Evolutionary conservation across 1,140 invertebrate species (phyloP).

Genomic region (Araneus ventricosus): DNA sequence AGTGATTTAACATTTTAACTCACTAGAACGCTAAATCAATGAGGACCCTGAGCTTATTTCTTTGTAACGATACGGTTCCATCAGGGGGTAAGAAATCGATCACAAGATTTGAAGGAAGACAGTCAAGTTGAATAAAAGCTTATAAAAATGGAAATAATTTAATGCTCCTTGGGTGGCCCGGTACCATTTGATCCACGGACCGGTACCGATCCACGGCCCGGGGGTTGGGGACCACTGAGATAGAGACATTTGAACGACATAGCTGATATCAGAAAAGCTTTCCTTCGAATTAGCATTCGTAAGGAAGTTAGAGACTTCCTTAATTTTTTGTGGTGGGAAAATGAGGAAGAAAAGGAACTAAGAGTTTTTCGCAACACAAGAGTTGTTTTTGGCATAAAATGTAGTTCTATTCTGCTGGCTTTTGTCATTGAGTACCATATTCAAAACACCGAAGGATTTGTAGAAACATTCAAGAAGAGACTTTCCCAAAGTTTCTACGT

Average conservation of each 20-base stretch:
- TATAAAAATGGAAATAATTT: too few species aligned
- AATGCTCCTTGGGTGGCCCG: too few species aligned
- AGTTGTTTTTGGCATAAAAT: slow-evolving; percentile 34
- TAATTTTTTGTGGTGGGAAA: background rate
- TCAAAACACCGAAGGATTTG: background rate
- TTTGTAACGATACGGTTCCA: too few species aligned
- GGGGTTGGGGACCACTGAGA: too few species aligned
- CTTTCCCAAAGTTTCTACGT: background rate
- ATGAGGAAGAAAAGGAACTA: background rate
- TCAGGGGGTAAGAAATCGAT: too few species aligned
- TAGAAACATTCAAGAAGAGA: background rate
- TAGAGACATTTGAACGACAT: background rate
- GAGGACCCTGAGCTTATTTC: too few species aligned
- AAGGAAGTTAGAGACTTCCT: background rate
- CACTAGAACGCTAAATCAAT: too few species aligned
- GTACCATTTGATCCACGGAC: too few species aligned
- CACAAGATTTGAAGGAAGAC: too few species aligned
- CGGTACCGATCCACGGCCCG: too few species aligned
- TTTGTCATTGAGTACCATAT: background rate
- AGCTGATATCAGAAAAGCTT: slow-evolving; percentile 21
- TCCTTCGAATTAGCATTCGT: background rate
- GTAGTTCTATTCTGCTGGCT: background rate
- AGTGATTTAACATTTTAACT: too few species aligned
- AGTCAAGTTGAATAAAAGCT: too few species aligned
- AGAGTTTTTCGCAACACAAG: background rate